Evolutionary conservation across 2,113 vertebrate genomes (phyloP).

Genomic region (Gopherus evgoodei): DNA sequence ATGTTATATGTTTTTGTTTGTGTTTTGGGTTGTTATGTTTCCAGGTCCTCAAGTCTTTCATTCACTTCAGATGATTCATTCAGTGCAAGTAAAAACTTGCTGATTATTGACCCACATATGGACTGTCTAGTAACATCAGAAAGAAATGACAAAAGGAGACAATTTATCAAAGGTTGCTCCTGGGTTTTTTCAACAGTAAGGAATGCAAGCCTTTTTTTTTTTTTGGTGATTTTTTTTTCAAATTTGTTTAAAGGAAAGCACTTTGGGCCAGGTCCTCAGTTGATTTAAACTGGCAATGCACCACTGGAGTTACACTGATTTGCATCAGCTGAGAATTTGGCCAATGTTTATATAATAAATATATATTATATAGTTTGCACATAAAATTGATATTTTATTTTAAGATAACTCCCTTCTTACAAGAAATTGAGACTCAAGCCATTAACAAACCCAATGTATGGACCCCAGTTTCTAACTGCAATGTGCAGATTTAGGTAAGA

Average conservation of each 20-base stretch:
- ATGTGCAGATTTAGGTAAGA: rapidly evolving
- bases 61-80: background rate
- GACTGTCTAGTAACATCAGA: background rate
- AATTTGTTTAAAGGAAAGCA: background rate
- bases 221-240: rapidly evolving
- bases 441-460: background rate
- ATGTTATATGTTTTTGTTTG: background rate
- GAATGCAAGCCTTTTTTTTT: background rate
- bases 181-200: background rate
- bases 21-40: background rate
- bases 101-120: slow-evolving; percentile 33
- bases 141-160: background rate
- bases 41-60: background rate
- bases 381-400: background rate
- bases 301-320: background rate
- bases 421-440: background rate
- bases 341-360: background rate
- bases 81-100: slow-evolving; percentile 37
- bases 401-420: background rate
- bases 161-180: background rate
- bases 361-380: background rate
- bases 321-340: background rate
- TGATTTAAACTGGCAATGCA: background rate
- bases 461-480: background rate
- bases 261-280: background rate